Percentiles rank a stretch among this genome's conserved stretches.
Evolutionary conservation across 64 coral and sea anemone genomes (phyloP).

Genomic region (Stichodactyla mertensii): DNA sequence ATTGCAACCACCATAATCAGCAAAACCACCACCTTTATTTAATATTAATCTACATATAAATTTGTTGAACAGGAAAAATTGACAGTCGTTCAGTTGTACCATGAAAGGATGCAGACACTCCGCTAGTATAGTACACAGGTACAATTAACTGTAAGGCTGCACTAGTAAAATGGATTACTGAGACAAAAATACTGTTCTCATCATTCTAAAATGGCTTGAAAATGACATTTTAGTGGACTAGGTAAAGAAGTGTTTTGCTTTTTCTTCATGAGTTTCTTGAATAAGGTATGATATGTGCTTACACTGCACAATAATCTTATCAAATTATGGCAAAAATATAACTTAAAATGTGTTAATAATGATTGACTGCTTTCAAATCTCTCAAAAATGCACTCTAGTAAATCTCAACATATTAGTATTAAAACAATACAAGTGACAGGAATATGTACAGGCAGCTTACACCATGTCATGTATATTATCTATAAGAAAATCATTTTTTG

Average conservation of each 20-base stretch:
- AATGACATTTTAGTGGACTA: too few relatives aligned
- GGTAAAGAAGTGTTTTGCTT: too few relatives aligned
- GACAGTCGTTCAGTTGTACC: conserved; percentile 93
- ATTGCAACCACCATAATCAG: not conserved
- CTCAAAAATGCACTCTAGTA: too few relatives aligned
- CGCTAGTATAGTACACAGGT: not conserved
- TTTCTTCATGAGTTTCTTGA: too few relatives aligned
- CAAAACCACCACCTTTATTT: not conserved
- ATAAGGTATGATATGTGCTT: too few relatives aligned
- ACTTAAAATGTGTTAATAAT: not conserved
- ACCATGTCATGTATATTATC: too few relatives aligned
- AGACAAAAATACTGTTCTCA: too few relatives aligned
- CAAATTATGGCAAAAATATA: not conserved
- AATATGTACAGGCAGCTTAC: too few relatives aligned
- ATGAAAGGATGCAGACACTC: conserved; percentile 5
- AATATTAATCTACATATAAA: not conserved
- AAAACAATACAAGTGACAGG: too few relatives aligned
- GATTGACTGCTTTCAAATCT: not conserved
- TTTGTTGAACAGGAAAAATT: conserved; percentile 64
- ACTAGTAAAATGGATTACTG: not conserved
- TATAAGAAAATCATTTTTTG: too few relatives aligned
- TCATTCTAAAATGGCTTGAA: too few relatives aligned
- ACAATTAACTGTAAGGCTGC: not conserved
- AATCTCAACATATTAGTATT: too few relatives aligned
- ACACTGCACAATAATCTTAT: not conserved